Percentiles rank a stretch among this genome's conserved stretches.
These are phyloP conservation scores for Pangasius djambal DNA, from an alignment of 2,797 vertebrate genomes.

Conservation along the genomic window DNA sequence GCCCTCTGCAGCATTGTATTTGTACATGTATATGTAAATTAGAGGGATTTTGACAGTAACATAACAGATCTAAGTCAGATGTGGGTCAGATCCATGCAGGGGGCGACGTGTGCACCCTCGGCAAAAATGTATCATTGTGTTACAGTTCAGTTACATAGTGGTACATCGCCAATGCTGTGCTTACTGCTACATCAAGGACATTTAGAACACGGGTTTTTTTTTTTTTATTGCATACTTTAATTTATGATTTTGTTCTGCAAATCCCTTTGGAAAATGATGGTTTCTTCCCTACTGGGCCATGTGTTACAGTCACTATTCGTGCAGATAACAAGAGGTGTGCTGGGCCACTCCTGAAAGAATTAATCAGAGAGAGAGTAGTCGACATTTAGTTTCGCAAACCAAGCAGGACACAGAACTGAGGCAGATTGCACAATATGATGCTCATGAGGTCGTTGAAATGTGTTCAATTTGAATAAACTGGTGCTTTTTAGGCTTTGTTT, in stretches of 20 bases:
- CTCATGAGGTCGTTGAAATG: background rate
- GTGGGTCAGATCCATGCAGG: conserved; percentile 5
- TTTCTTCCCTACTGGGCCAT: background rate
- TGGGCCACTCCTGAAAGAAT: background rate
- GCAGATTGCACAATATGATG: background rate
- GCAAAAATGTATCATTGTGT: background rate
- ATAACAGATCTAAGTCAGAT: background rate
- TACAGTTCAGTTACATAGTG: background rate
- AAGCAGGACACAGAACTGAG: background rate
- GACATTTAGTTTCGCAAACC: background rate
- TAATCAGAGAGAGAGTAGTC: background rate
- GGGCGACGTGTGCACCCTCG: background rate
- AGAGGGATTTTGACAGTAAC: background rate
- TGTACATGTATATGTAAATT: background rate
- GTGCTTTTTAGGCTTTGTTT: background rate
- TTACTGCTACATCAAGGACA: background rate
- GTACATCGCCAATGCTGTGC: background rate
- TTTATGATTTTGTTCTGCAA: background rate
- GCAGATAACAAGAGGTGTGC: background rate
- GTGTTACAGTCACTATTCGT: background rate
- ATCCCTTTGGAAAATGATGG: background rate
- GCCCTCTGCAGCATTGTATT: too few species aligned
- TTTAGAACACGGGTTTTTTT: background rate
- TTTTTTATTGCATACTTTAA: background rate
- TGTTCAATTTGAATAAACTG: background rate